Evolutionary conservation across 1,140 invertebrate genomes (phyloP), one percentile per base, ranked within the genome.

Genomic region (Spodoptera litura): DNA sequence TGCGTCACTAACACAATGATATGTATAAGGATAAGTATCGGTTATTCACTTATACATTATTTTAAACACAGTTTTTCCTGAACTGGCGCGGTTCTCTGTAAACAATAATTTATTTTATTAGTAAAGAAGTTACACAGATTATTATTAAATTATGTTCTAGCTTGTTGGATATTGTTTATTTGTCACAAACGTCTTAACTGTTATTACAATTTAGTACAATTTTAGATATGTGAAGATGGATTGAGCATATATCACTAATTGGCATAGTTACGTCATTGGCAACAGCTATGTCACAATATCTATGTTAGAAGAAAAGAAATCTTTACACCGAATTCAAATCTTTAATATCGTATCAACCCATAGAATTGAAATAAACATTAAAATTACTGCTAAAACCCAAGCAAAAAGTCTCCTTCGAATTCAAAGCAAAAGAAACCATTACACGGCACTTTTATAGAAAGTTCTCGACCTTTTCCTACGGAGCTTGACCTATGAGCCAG

Each of bases 21-120:
- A 75, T 64, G 59, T 53, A 25, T 64, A 0, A 25, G 62, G 59
- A 74, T 53, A 59, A 12, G 44, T 44, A 59, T 74, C 27, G 58
- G 20, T 62, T 52, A n/a, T 49, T 64, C 59, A 75, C 58, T 64
- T 53, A 52, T 52, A 51, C 73, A 75, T 75, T 71, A 53, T 64
- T 75, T 75, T 75, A 20, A 20, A 38, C 66, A 53, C 49, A 52
- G 66, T 70, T 70, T 70, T 53, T 49, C 35, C 31, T 71, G 35
- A 38, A 38, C n/a, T 56, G 15, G 52, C 56, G 52, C 31, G 59
- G 56, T 15, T 61, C 27, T 13, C 71, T 74, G 27, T 74, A 51
- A 61, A 74, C 71, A 74, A 51, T 13, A 25, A 31, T 70, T 70
- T 68, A 52, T 12, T 68, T 27, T 27, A 55, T 15, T n/a, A n/a